These are phyloP conservation scores for Urechis unicinctus DNA, from an alignment of 2,888 invertebrate species.

Conservation along the genomic window DNA sequence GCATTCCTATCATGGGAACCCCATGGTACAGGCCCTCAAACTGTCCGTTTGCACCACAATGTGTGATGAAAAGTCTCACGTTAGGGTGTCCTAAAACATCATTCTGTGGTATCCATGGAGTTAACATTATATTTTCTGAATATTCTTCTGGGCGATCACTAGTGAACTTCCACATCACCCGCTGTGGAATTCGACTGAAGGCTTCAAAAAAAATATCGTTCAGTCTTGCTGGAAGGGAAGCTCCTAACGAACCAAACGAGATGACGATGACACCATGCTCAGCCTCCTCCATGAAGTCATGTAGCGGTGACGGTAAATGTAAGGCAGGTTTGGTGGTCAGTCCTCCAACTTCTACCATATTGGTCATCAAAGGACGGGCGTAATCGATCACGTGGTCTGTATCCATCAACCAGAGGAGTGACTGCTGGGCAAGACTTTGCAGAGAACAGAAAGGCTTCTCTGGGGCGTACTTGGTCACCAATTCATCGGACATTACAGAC, in stretches of 20 bases:
- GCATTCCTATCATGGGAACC: slow-evolving; percentile 27
- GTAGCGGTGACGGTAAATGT: slow-evolving; percentile 1
- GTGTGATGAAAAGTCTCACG: slow-evolving; percentile 26
- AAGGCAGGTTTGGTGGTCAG: slow-evolving; percentile 7
- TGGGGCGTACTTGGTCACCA: slow-evolving; percentile 10
- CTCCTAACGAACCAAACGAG: background rate
- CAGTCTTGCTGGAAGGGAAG: background rate
- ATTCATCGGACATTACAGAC: slow-evolving; percentile 8
- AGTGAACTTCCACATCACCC: background rate
- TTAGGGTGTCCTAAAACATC: slow-evolving; percentile 17
- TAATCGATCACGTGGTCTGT: slow-evolving; percentile 14
- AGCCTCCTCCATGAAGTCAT: background rate
- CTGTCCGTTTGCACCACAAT: slow-evolving; percentile 28
- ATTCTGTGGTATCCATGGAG: slow-evolving; percentile 15
- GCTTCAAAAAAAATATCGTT: slow-evolving; percentile 1
- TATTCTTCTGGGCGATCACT: background rate
- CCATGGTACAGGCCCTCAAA: slow-evolving; percentile 29
- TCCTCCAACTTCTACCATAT: slow-evolving; percentile 12
- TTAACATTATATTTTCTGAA: slow-evolving; percentile 5
- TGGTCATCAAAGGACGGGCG: slow-evolving; percentile 13
- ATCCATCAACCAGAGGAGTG: slow-evolving; percentile 12
- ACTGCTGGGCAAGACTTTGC: slow-evolving; percentile 3
- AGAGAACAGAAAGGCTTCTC: slow-evolving; percentile 4
- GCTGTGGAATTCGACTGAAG: slow-evolving; percentile 1
- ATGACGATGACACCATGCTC: background rate